Evolutionary conservation across 2,113 vertebrate species (phyloP).

Genomic region (Apteryx mantelli): DNA sequence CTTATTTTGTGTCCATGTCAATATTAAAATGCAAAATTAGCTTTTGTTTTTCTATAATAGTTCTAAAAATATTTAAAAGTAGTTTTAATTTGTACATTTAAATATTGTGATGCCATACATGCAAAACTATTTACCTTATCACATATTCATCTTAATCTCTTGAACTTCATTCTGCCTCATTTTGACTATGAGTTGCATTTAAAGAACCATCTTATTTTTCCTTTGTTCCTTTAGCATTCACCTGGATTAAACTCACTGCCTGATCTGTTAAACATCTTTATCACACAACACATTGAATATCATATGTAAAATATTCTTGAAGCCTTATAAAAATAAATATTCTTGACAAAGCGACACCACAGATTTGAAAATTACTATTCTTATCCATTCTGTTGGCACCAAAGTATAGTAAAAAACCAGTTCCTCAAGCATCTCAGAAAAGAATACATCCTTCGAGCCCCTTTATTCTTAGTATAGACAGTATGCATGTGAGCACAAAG

Average conservation of each 20-base stretch:
- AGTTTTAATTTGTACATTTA: not conserved
- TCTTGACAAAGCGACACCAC: not conserved
- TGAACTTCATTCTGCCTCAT: not conserved
- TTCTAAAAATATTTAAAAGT: not conserved
- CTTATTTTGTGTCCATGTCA: not conserved
- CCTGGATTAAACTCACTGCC: not conserved
- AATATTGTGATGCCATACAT: not conserved
- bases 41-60: not conserved
- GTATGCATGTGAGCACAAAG: not conserved
- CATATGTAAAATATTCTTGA: not conserved
- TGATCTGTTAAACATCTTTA: not conserved
- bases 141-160: not conserved
- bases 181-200: not conserved
- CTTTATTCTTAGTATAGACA: not conserved
- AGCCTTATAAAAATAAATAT: conserved; percentile 13
- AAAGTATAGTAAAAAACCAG: not conserved
- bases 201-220: not conserved
- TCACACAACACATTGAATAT: not conserved
- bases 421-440: not conserved
- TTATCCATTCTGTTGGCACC: not conserved
- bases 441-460: not conserved
- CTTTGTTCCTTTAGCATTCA: not conserved
- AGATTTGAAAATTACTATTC: not conserved
- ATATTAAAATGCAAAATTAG: not conserved
- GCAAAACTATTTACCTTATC: not conserved